Conservation (phyloP, 2,888 invertebrate species). For the Copidosoma aretas region DNA sequence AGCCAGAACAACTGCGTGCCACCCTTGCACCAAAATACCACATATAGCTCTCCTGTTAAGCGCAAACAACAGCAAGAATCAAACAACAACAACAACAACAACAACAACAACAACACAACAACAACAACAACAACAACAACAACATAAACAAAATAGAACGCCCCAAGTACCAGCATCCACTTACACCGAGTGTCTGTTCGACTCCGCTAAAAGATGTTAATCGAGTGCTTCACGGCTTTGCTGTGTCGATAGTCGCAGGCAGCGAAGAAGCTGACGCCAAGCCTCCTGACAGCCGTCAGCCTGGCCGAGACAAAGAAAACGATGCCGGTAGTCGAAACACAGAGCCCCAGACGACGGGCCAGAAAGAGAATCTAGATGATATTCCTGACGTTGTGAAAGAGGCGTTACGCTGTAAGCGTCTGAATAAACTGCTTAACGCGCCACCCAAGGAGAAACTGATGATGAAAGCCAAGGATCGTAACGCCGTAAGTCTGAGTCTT, state of each 20-base stretch:
- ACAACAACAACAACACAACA: no score
- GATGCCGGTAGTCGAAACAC: slow-evolving; percentile 7
- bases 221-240: slow-evolving; percentile 75
- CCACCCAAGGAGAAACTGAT: slow-evolving; percentile 47
- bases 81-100: slow-evolving; percentile 32
- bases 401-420: slow-evolving; percentile 59
- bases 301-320: slow-evolving; percentile 33
- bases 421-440: slow-evolving; percentile 57
- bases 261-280: slow-evolving; percentile 44
- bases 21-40: slow-evolving; percentile 42
- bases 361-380: slow-evolving; percentile 49
- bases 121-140: not conserved
- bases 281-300: slow-evolving; percentile 5
- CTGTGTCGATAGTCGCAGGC: slow-evolving; percentile 76
- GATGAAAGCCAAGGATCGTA: slow-evolving; percentile 45
- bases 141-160: slow-evolving; percentile 44
- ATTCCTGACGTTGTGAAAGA: slow-evolving; percentile 63
- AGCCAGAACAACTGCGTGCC: slow-evolving; percentile 40
- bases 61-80: slow-evolving; percentile 45
- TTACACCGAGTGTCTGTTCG: slow-evolving; percentile 78
- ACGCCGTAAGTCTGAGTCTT: slow-evolving; percentile 65
- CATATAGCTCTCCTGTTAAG: slow-evolving; percentile 49
- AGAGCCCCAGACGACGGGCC: not conserved
- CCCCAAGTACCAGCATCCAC: slow-evolving; percentile 64
- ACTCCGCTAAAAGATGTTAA: slow-evolving; percentile 78